phyloP scores from a whole-genome alignment of 1,140 invertebrate species.

The Trichonephila inaurata region DNA sequence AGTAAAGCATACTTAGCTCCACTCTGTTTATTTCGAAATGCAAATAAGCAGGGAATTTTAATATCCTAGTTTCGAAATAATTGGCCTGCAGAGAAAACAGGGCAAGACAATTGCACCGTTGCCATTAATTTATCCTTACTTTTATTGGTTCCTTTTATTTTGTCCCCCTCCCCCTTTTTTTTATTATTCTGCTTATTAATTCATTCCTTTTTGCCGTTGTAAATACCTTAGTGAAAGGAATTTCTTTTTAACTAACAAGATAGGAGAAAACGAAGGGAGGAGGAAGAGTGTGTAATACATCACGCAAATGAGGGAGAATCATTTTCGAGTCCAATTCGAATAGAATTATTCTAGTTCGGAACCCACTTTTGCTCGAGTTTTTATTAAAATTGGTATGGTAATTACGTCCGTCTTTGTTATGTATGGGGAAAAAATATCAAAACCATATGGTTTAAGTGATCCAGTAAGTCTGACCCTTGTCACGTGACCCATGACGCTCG shows the following conservation, averaged over 20 bases:
- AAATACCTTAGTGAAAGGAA: background rate
- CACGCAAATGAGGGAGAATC: slow-evolving; percentile 26
- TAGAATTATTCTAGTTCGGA: background rate
- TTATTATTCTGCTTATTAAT: background rate
- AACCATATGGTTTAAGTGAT: background rate
- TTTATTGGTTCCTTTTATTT: background rate
- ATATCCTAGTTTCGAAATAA: background rate
- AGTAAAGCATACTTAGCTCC: background rate
- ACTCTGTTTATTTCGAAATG: background rate
- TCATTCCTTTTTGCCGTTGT: background rate
- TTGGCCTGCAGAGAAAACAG: background rate
- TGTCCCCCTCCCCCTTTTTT: background rate
- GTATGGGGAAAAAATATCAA: background rate
- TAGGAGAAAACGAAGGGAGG: background rate
- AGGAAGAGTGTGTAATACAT: background rate
- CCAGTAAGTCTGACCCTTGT: background rate
- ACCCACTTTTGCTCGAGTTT: background rate
- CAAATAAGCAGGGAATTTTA: background rate
- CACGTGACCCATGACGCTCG: background rate
- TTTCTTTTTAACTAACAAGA: background rate
- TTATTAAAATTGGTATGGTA: slow-evolving; percentile 21
- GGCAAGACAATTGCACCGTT: background rate
- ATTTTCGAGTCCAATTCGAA: background rate
- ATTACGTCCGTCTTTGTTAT: background rate
- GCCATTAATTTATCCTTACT: background rate